Evolutionary conservation across 2,113 vertebrate species (phyloP).

Genomic region (Anhinga rufa): DNA sequence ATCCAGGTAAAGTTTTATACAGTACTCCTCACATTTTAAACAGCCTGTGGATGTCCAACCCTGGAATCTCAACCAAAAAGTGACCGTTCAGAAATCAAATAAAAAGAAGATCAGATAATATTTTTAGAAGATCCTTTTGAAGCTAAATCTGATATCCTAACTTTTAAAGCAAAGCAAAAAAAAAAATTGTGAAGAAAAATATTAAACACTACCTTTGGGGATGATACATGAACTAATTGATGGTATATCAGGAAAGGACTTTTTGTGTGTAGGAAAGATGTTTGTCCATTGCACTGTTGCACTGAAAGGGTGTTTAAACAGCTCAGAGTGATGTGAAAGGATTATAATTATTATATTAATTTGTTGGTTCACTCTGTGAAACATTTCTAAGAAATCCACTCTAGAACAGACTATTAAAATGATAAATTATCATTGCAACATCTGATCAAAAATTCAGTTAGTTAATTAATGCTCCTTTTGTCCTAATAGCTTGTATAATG

Average conservation of each 20-base stretch:
- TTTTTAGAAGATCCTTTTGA: background rate
- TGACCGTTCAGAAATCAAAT: background rate
- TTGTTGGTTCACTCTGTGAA: constrained; percentile 50
- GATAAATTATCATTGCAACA: constrained; percentile 57
- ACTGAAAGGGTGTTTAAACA: constrained; percentile 45
- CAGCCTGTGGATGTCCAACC: background rate
- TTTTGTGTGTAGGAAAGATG: background rate
- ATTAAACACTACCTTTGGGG: background rate
- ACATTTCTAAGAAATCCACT: constrained; percentile 38
- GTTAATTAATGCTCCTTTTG: constrained; percentile 68
- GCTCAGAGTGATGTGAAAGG: background rate
- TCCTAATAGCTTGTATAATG: constrained; percentile 55
- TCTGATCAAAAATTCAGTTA: constrained; percentile 62
- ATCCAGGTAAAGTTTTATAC: background rate
- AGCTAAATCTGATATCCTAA: background rate
- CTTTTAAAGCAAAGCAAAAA: background rate
- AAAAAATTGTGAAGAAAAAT: background rate
- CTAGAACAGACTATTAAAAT: constrained; percentile 59
- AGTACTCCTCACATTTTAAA: background rate
- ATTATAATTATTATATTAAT: constrained; percentile 49
- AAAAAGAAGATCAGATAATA: background rate
- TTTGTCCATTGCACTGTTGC: background rate
- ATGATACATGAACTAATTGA: background rate
- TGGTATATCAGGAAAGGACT: background rate
- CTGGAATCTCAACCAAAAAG: background rate